Evolutionary conservation across 2,888 invertebrate species (phyloP).

Genomic region (Drosophila quinaria): DNA sequence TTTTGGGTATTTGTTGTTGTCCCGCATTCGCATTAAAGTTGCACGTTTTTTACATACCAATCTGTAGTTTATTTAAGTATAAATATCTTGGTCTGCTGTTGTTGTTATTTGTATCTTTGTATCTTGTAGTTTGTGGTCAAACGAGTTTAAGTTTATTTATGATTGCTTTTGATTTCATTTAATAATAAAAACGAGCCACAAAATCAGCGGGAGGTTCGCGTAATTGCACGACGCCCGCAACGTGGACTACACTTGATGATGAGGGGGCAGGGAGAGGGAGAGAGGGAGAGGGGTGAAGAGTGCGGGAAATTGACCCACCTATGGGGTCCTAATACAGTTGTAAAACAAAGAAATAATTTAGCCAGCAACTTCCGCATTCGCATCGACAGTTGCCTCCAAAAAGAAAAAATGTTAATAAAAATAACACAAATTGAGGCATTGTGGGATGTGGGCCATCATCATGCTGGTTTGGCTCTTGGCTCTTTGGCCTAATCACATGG

Average conservation of each 20-base stretch:
- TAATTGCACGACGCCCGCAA: constrained; percentile 73
- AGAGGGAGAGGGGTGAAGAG: background rate
- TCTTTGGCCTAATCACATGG: constrained; percentile 52
- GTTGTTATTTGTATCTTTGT: constrained; percentile 40
- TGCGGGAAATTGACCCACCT: constrained; percentile 47
- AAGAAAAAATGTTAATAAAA: background rate
- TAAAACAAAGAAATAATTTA: constrained; percentile 67
- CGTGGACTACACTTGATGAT: constrained; percentile 18
- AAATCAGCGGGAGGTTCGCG: constrained; percentile 74
- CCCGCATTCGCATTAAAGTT: constrained; percentile 59
- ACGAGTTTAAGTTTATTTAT: constrained; percentile 78
- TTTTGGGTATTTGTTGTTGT: constrained; percentile 13
- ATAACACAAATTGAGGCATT: constrained; percentile 22
- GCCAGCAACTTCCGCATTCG: constrained; percentile 61
- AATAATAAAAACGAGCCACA: constrained; percentile 62
- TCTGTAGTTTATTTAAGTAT: constrained; percentile 67
- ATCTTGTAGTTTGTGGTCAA: constrained; percentile 68
- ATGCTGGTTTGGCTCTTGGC: constrained; percentile 4
- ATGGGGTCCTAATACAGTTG: constrained; percentile 70
- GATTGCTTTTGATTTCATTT: constrained; percentile 81
- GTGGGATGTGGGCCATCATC: constrained; percentile 41
- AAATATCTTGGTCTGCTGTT: constrained; percentile 41
- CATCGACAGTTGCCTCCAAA: constrained; percentile 27
- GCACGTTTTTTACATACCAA: constrained; percentile 79
- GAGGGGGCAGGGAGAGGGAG: too few relatives aligned